Evolutionary conservation across 2,797 vertebrate genomes (phyloP).

Genomic region (Onychomys torridus): DNA sequence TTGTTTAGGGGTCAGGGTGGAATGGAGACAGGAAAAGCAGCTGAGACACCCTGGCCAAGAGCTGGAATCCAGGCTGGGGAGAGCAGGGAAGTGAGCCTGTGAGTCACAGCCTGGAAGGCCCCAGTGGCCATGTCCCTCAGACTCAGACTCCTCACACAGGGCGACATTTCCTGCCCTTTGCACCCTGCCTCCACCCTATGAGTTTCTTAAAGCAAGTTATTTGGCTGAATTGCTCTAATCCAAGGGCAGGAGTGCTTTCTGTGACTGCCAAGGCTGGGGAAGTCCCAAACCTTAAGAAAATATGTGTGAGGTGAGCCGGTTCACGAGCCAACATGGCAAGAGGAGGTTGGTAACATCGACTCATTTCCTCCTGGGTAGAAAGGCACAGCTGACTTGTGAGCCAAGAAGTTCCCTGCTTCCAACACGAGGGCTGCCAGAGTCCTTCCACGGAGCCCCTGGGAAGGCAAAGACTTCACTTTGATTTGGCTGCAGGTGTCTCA

Average conservation of each 20-base stretch:
- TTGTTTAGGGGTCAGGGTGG: conserved; percentile 56
- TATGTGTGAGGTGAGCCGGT: not conserved
- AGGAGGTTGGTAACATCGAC: not conserved
- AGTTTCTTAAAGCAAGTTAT: conserved; percentile 49
- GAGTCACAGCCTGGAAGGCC: conserved; percentile 76
- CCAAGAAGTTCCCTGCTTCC: not conserved
- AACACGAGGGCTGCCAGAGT: not conserved
- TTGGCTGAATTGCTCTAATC: conserved; percentile 40
- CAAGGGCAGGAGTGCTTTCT: conserved; percentile 2
- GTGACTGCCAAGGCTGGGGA: conserved; percentile 18
- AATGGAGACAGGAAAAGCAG: conserved; percentile 78
- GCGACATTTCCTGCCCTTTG: conserved; percentile 65
- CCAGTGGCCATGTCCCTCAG: not conserved
- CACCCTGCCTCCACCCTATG: not conserved
- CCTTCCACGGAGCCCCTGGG: not conserved
- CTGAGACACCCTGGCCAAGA: conserved; percentile 66
- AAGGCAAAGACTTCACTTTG: not conserved
- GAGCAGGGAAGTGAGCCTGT: conserved; percentile 53
- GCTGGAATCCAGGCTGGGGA: conserved; percentile 21
- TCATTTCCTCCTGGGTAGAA: not conserved
- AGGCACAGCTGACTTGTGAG: not conserved
- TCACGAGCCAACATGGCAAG: not conserved
- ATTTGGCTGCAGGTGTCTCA: not conserved
- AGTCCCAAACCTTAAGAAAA: conserved; percentile 49
- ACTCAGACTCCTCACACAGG: not conserved